These are phyloP conservation scores for Calephelis perditalis DNA, from an alignment of 2,888 invertebrate species.

Conservation along the genomic window DNA sequence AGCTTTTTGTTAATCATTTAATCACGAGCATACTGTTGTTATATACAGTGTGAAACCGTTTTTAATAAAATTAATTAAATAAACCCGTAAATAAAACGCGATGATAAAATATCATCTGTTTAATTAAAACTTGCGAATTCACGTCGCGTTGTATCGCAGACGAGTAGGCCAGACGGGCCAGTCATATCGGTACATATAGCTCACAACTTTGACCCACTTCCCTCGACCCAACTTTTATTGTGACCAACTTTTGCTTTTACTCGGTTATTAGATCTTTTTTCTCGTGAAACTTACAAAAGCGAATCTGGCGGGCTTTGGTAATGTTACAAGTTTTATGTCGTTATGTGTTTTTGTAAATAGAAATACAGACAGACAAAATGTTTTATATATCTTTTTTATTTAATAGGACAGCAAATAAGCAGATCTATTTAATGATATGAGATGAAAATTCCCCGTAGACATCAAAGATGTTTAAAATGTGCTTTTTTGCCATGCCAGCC, in stretches of 20 bases:
- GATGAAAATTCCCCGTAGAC: no score
- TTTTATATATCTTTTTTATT: no score
- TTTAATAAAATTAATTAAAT: background rate
- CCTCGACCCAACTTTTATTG: conserved; percentile 49
- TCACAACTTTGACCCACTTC: conserved; percentile 61
- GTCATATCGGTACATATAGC: conserved; percentile 19
- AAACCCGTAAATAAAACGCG: conserved; percentile 2
- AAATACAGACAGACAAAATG: no score
- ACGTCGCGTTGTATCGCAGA: conserved; percentile 30
- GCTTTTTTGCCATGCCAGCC: no score
- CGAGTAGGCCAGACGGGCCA: conserved; percentile 26
- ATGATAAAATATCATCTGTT: conserved; percentile 7
- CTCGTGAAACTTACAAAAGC: conserved; percentile 20
- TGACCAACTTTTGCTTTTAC: conserved; percentile 39
- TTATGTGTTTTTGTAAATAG: no score
- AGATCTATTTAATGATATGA: no score
- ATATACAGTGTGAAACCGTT: no score
- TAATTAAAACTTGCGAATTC: conserved; percentile 34
- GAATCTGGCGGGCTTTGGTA: background rate
- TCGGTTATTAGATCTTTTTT: conserved; percentile 29
- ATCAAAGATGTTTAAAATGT: no score
- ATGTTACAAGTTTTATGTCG: no score
- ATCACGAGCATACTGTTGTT: no score
- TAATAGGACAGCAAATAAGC: no score
- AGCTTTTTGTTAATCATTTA: no score